Percentiles rank a stretch among this genome's conserved stretches.
phyloP scores from a whole-genome alignment of 2,797 vertebrate species.

The Rhinichthys osculus region DNA sequence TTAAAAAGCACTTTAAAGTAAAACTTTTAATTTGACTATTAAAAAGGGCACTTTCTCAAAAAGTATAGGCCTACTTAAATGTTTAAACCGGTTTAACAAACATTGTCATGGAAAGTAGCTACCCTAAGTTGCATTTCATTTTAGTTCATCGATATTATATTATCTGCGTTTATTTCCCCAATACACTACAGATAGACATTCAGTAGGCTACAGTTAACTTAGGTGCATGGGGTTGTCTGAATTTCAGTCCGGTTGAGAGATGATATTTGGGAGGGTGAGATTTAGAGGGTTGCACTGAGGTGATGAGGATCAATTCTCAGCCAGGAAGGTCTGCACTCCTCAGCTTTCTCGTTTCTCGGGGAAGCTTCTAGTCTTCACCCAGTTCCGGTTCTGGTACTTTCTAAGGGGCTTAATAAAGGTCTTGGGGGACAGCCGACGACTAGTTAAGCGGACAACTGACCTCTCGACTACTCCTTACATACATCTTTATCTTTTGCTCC shows the following conservation, averaged over 20 bases:
- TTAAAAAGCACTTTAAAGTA: background rate
- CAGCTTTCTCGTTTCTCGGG: background rate
- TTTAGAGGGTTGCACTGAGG: background rate
- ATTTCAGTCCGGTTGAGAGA: background rate
- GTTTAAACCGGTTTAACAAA: background rate
- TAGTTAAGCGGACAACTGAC: background rate
- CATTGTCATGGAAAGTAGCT: background rate
- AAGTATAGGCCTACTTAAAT: too few relatives aligned
- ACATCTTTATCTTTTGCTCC: background rate
- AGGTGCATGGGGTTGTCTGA: background rate
- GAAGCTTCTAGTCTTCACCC: background rate
- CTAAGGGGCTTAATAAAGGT: constrained; percentile 45
- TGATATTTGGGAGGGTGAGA: background rate
- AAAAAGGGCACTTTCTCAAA: too few relatives aligned
- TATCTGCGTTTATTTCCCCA: background rate
- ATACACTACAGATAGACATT: background rate
- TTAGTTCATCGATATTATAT: background rate
- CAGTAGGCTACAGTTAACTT: background rate
- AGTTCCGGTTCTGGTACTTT: constrained; percentile 52
- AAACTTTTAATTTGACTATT: background rate
- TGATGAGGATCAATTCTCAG: background rate
- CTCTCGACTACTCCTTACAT: background rate
- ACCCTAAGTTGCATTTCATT: background rate
- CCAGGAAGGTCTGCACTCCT: too few relatives aligned
- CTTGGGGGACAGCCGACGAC: background rate